Evolutionary conservation across 2,888 invertebrate genomes (phyloP), one percentile per base, ranked within the genome.

Genomic region (Arctia plantaginis): DNA sequence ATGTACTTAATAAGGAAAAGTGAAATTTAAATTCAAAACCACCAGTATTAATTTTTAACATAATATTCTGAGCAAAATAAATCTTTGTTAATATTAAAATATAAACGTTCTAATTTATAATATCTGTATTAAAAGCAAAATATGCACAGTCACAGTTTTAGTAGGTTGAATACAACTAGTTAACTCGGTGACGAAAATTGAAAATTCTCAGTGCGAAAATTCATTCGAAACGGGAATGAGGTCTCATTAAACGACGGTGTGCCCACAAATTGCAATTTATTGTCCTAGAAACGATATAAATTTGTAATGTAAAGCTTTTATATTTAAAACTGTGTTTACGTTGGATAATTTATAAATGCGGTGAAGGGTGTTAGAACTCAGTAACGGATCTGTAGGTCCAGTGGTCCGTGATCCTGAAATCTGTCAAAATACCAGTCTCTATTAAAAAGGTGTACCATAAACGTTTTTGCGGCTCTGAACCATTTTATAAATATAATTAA

Each of bases 131-230:
- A 10, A 35, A 35, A 23, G 65, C 23, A 66, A 69, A 51, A 55
- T 44, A 41, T 55, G 55, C 69, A 30, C 30, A 70, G 75, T 73
- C 69, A 55, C 75, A 71, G 80, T 77, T 80, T 84, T 75, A 70
- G 73, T 64, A 33, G 4, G 65, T 77, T 84, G 80, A 85, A 85
- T 85, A 85, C 84, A 81, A 82, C 73, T 85, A 85, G 82, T 84
- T 85, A 83, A 83, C 77, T 79, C 72, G 66, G 73, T 76, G 69
- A 77, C 73, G 81, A 88, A 88, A 90, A 88, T 90, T 91, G 87
- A 85, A 89, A 88, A 88, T 71, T 89, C 89, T 86, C 86, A 83
- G 82, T 80, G 84, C 84, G 81, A 85, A 85, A 85, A 85, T 85
- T 85, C 86, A 85, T 78, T 80, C 71, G 78, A 74, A 35, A 30